phyloP scores from a whole-genome alignment of 2,888 invertebrate genomes.

The Chymomyza amoena region DNA sequence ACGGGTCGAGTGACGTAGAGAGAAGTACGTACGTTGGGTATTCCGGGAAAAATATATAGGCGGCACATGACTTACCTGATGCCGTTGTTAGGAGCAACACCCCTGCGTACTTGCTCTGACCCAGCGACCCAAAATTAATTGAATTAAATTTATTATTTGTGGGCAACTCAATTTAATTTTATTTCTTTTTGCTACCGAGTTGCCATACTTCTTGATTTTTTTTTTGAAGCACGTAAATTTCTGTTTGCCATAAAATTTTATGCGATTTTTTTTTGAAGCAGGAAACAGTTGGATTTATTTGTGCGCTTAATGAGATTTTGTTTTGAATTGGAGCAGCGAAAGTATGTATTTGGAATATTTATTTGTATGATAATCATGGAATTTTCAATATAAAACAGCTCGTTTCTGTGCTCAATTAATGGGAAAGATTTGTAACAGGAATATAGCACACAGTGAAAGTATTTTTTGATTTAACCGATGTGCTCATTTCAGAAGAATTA shows the following conservation, averaged over 20 bases:
- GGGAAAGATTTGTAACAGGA: not conserved
- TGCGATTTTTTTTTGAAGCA: not conserved
- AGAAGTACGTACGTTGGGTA: conserved; percentile 17
- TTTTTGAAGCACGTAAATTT: not conserved
- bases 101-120: conserved; percentile 36
- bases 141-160: conserved; percentile 55
- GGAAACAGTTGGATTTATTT: not conserved
- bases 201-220: not conserved
- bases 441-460: not conserved
- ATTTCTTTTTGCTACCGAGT: conserved; percentile 29
- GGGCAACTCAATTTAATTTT: conserved; percentile 24
- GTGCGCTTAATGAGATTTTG: not conserved
- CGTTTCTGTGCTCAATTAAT: not conserved
- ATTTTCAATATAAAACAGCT: not conserved
- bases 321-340: not conserved
- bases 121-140: conserved; percentile 65
- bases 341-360: not conserved
- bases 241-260: not conserved
- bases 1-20: not conserved
- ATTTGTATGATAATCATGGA: not conserved
- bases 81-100: not conserved
- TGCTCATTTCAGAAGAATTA: too few relatives aligned
- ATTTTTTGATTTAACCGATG: too few relatives aligned
- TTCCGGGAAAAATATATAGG: conserved; percentile 57
- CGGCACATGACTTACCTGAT: conserved; percentile 42